phyloP scores from a whole-genome alignment of 2,797 vertebrate genomes.

The Spinibarbus caldwelli region DNA sequence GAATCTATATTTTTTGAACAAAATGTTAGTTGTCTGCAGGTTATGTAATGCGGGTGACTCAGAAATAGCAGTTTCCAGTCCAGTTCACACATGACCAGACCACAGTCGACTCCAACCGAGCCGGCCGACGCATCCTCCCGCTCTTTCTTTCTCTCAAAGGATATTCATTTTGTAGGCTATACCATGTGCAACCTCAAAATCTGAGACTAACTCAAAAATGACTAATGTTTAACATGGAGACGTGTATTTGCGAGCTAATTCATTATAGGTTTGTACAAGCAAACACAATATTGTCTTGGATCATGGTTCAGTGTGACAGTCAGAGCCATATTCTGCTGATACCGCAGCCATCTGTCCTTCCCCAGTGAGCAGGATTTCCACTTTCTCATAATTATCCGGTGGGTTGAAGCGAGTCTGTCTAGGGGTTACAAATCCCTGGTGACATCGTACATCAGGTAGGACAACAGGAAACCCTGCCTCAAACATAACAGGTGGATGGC shows the following conservation, averaged over 20 bases:
- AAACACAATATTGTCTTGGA: conserved; percentile 43
- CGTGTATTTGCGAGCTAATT: conserved; percentile 40
- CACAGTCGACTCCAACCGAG: conserved; percentile 49
- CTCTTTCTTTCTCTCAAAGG: conserved; percentile 13
- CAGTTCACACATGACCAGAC: conserved; percentile 61
- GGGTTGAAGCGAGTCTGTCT: conserved; percentile 62
- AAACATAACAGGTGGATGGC: conserved; percentile 9
- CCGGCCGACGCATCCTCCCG: conserved; percentile 38
- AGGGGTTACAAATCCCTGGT: conserved; percentile 57
- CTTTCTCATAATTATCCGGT: conserved; percentile 68
- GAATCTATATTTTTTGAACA: conserved; percentile 35
- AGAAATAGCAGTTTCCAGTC: conserved; percentile 58
- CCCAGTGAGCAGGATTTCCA: conserved; percentile 60
- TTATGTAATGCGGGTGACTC: conserved; percentile 64
- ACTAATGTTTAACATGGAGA: conserved; percentile 29
- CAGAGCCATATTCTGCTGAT: conserved; percentile 61
- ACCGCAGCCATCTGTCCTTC: conserved; percentile 70
- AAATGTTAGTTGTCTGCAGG: conserved; percentile 59
- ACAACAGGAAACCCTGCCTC: conserved; percentile 53
- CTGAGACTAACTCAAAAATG: too few relatives aligned
- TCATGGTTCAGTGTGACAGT: conserved; percentile 51
- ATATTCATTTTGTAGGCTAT: conserved; percentile 12
- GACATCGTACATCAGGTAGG: conserved; percentile 48
- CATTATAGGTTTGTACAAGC: conserved; percentile 48
- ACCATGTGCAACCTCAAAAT: background rate